These are phyloP conservation scores for Holacanthus passer DNA, from an alignment of 2,113 vertebrate species.

Conservation along the genomic window DNA sequence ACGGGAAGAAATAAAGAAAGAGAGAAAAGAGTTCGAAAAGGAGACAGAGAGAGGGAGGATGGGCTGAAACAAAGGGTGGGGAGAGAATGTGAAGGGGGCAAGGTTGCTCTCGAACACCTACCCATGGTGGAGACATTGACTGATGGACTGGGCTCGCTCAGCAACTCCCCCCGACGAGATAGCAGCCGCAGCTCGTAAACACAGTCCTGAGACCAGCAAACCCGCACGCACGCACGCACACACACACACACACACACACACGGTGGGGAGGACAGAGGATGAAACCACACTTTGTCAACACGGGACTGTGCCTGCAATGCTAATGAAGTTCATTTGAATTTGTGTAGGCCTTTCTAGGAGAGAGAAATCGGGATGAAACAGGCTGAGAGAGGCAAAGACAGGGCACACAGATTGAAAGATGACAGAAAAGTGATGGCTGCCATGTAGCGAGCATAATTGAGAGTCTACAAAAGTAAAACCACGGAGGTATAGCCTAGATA, in stretches of 20 bases:
- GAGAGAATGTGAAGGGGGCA: constrained; percentile 26
- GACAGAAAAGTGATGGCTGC: constrained; percentile 60
- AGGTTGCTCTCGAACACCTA: constrained; percentile 78
- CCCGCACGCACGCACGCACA: constrained; percentile 33
- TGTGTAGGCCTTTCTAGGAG: constrained; percentile 54
- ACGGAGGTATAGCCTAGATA: constrained; percentile 36
- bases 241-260: constrained; percentile 52
- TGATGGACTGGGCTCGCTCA: constrained; percentile 93
- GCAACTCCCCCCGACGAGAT: constrained; percentile 89
- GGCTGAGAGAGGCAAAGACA: constrained; percentile 15
- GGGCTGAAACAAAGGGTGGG: constrained; percentile 39
- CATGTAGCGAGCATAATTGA: constrained; percentile 50
- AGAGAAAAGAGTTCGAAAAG: constrained; percentile 20
- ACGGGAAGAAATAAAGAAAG: constrained; percentile 17
- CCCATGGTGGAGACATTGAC: constrained; percentile 94
- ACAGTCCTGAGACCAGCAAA: constrained; percentile 85
- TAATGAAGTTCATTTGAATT: constrained; percentile 82
- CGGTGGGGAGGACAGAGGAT: constrained; percentile 65
- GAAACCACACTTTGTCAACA: constrained; percentile 83
- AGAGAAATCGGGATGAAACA: constrained; percentile 46
- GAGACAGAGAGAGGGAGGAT: constrained; percentile 5
- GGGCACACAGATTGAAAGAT: constrained; percentile 51
- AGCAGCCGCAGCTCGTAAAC: constrained; percentile 94
- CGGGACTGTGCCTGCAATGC: constrained; percentile 76
- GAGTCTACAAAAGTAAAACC: constrained; percentile 37